phyloP scores from a whole-genome alignment of 2,113 vertebrate genomes.

The Sphyrna mokarran region DNA sequence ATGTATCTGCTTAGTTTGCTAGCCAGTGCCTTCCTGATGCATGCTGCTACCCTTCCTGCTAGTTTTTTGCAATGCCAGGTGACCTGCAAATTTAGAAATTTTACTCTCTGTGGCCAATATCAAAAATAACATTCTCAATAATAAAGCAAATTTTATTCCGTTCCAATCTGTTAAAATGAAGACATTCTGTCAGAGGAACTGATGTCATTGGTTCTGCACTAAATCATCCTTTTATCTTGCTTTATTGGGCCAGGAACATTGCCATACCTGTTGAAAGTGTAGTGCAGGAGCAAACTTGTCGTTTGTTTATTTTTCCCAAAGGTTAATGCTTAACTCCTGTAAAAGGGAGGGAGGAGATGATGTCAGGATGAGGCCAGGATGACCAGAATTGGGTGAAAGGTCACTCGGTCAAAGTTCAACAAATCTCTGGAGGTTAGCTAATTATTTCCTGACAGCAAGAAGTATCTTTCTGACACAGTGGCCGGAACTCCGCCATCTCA shows the following conservation, averaged over 20 bases:
- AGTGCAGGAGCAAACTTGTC: background rate
- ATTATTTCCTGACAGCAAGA: background rate
- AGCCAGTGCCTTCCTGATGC: background rate
- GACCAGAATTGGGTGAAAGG: background rate
- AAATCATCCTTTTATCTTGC: background rate
- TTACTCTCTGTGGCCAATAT: background rate
- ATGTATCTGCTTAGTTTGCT: background rate
- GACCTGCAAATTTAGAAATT: background rate
- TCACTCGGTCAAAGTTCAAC: background rate
- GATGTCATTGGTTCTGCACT: background rate
- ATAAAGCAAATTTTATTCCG: background rate
- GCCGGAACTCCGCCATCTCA: no score
- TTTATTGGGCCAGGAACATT: background rate
- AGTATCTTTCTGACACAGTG: background rate
- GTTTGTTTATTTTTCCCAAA: background rate
- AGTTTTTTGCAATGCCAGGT: background rate
- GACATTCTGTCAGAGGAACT: background rate
- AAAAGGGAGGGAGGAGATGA: background rate
- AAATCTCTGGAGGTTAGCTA: background rate
- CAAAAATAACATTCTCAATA: background rate
- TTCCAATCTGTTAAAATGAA: background rate
- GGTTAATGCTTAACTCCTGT: background rate
- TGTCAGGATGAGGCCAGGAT: background rate
- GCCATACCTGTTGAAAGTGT: background rate
- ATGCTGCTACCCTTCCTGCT: background rate